phyloP scores from a whole-genome alignment of 2,113 vertebrate genomes.

The Pipra filicauda region DNA sequence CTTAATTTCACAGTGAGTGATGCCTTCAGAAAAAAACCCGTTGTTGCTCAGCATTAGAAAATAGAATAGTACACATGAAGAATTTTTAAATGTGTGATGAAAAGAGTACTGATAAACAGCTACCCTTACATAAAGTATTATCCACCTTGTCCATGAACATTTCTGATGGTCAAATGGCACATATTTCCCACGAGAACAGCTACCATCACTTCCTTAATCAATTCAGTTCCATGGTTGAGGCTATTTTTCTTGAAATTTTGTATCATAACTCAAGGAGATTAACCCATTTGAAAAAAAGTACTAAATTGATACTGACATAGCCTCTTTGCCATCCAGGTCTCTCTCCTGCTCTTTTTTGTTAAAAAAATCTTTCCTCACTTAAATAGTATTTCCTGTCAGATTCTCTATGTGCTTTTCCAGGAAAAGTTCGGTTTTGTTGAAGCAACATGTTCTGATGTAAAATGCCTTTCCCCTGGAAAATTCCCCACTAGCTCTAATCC shows the following conservation, averaged over 20 bases:
- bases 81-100: background rate
- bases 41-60: background rate
- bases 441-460: background rate
- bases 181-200: background rate
- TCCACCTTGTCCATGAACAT: background rate
- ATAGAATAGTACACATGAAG: background rate
- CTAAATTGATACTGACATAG: background rate
- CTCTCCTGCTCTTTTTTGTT: background rate
- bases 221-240: background rate
- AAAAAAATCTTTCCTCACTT: background rate
- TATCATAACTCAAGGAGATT: background rate
- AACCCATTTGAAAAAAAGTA: background rate
- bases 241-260: background rate
- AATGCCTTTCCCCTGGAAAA: background rate
- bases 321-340: background rate
- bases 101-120: background rate
- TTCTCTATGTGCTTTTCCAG: background rate
- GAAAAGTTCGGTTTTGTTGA: background rate
- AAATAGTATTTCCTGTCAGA: background rate
- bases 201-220: background rate
- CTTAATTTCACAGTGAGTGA: background rate
- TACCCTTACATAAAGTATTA: background rate
- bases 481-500: background rate
- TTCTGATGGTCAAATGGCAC: background rate
- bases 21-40: background rate